Conservation (phyloP, 2,888 invertebrate species). For the Dyspetes luteomarginatus region DNA sequence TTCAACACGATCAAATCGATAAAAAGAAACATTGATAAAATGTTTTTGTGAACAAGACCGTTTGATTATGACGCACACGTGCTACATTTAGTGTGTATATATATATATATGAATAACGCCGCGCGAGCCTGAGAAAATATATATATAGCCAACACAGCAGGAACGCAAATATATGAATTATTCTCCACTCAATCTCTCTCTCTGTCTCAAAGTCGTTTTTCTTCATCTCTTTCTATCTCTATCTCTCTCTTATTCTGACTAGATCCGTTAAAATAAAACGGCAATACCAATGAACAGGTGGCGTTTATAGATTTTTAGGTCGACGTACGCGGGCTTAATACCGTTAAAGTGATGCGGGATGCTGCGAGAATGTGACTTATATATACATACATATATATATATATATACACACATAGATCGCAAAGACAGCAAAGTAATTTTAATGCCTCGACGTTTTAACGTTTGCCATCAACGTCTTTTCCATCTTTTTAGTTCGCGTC, state of each 20-base stretch:
- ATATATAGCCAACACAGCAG: too few species aligned
- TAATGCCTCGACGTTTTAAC: constrained; percentile 22
- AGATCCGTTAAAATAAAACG: constrained; percentile 65
- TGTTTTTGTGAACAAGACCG: too few species aligned
- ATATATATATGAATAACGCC: not conserved
- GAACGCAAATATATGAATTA: too few species aligned
- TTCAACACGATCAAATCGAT: too few species aligned
- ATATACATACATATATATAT: constrained; percentile 4
- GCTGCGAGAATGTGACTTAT: constrained; percentile 56
- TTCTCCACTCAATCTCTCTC: too few species aligned
- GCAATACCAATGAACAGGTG: constrained; percentile 69
- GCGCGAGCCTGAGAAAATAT: not conserved
- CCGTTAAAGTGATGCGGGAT: constrained; percentile 74
- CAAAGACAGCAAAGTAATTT: not conserved
- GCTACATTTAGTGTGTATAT: not conserved
- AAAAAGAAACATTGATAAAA: too few species aligned
- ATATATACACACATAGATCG: not conserved
- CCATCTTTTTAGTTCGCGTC: constrained; percentile 28
- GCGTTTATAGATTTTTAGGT: constrained; percentile 68
- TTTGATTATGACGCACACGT: not conserved
- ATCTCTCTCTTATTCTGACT: not conserved
- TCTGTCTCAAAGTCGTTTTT: not conserved
- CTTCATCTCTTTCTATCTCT: not conserved
- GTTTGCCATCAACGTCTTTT: constrained; percentile 14
- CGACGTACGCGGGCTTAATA: constrained; percentile 66